These are phyloP conservation scores for Sternotherus odoratus DNA, from an alignment of 2,797 vertebrate genomes.

Conservation along the genomic window DNA sequence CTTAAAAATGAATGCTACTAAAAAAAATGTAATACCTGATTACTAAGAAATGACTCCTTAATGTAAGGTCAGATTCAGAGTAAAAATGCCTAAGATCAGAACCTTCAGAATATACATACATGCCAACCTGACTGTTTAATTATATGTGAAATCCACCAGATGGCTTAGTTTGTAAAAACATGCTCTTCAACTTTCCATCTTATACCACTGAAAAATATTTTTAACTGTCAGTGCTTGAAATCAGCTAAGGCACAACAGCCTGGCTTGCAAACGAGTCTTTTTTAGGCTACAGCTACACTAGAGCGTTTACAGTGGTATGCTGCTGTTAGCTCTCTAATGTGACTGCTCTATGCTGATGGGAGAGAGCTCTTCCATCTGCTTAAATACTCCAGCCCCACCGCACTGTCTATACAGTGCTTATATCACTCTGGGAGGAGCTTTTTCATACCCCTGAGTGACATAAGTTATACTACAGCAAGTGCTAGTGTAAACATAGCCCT, in stretches of 20 bases:
- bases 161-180: not conserved
- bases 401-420: no score
- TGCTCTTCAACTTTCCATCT: not conserved
- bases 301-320: not conserved
- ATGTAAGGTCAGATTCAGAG: accelerated
- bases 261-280: not conserved
- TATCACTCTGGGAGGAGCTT: no score
- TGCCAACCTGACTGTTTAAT: not conserved
- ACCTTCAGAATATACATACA: not conserved
- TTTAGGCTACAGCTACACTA: not conserved
- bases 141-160: not conserved
- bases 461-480: no score
- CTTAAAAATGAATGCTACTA: not conserved
- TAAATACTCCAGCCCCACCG: no score
- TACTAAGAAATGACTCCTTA: not conserved
- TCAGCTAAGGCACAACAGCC: accelerated
- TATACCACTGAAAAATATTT: accelerated
- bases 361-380: no score
- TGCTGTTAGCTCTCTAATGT: no score
- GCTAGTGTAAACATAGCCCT: no score
- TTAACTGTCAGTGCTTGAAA: not conserved
- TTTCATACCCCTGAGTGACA: no score
- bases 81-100: not conserved
- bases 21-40: not conserved
- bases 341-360: no score